phyloP scores from a whole-genome alignment of 1,140 invertebrate genomes.

The Papilio xuthus region DNA sequence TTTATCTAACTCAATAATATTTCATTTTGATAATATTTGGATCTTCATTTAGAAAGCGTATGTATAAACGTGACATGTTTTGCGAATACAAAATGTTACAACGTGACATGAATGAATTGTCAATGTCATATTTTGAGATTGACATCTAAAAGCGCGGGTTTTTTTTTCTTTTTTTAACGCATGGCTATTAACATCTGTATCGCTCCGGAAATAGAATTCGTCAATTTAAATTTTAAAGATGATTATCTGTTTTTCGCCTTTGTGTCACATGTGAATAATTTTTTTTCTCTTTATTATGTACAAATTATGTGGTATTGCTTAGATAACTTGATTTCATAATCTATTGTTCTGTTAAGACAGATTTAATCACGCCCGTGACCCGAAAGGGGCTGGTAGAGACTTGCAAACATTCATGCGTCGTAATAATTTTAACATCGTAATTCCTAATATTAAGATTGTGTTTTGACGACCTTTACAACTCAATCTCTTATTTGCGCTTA shows the following conservation, averaged over 20 bases:
- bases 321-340: slow-evolving; percentile 15
- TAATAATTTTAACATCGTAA: not conserved
- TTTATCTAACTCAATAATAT: not conserved
- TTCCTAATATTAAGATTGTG: not conserved
- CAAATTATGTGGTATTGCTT: slow-evolving; percentile 9
- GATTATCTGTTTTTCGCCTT: not conserved
- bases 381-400: not conserved
- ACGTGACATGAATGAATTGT: slow-evolving; percentile 8
- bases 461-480: not conserved
- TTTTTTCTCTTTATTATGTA: not conserved
- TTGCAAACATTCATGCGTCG: not conserved
- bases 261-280: not conserved
- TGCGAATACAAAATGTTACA: slow-evolving; percentile 18
- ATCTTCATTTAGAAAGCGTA: slow-evolving; percentile 2
- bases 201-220: slow-evolving; percentile 13
- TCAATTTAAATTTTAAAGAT: slow-evolving; percentile 22
- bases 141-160: slow-evolving; percentile 8
- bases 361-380: not conserved
- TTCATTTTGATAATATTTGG: not conserved
- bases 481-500: not conserved
- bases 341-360: slow-evolving; percentile 3
- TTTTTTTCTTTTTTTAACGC: slow-evolving; percentile 7
- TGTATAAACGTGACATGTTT: slow-evolving; percentile 6
- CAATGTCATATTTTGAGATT: slow-evolving; percentile 17
- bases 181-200: slow-evolving; percentile 20